phyloP scores from a whole-genome alignment of 2,113 vertebrate genomes.

The Lycocorax pyrrhopterus region DNA sequence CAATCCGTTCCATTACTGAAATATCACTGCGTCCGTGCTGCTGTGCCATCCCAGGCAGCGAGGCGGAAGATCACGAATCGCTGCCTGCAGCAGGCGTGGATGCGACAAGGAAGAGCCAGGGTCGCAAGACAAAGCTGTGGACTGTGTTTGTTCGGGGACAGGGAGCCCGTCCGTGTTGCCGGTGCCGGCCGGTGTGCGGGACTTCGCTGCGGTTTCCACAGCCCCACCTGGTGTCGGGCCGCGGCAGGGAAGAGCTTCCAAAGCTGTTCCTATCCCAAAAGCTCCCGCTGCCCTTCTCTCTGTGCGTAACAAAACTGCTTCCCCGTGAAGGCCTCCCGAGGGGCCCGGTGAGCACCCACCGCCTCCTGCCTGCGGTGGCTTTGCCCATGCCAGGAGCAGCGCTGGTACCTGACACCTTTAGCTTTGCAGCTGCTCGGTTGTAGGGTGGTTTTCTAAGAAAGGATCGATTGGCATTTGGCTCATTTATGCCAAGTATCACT shows the following conservation, averaged over 20 bases:
- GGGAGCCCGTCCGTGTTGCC: accelerated
- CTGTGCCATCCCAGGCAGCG: not conserved
- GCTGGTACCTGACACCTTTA: accelerated
- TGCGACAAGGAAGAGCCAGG: too few species aligned
- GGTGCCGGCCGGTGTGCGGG: accelerated
- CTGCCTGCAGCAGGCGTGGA: not conserved
- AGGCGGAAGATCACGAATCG: accelerated
- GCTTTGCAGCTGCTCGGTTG: not conserved
- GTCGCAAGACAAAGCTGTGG: accelerated
- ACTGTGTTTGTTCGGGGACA: accelerated
- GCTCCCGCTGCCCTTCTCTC: too few species aligned
- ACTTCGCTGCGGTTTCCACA: accelerated
- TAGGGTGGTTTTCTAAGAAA: not conserved
- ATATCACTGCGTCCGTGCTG: accelerated
- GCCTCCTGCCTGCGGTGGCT: not conserved
- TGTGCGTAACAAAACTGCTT: not conserved
- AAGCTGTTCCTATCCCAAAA: not conserved
- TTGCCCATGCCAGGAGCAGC: not conserved
- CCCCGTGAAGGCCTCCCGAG: not conserved
- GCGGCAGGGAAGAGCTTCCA: not conserved
- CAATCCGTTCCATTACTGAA: not conserved
- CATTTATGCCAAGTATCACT: not conserved
- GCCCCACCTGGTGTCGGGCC: not conserved
- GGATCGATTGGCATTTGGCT: not conserved
- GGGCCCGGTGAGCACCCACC: accelerated